Evolutionary conservation across 2,113 vertebrate genomes (phyloP).

Genomic region (Centropristis striata): DNA sequence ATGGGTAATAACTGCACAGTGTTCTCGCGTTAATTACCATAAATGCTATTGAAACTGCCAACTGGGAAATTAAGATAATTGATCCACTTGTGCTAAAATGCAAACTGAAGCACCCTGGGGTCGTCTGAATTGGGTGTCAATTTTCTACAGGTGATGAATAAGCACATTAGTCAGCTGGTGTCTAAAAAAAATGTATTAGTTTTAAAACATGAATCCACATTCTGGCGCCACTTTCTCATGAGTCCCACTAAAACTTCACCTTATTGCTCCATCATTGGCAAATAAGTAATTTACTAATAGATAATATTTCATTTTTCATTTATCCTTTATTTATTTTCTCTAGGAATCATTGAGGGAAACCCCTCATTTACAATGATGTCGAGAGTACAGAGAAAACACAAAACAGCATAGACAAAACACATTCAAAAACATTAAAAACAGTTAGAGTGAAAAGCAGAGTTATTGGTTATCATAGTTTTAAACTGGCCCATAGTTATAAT

Average conservation of each 20-base stretch:
- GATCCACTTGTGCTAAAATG: conserved; percentile 37
- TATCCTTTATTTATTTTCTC: too few relatives aligned
- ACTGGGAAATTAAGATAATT: conserved; percentile 63
- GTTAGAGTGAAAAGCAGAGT: too few relatives aligned
- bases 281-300: background rate
- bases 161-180: background rate
- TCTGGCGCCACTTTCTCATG: background rate
- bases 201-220: background rate
- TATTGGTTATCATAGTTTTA: too few relatives aligned
- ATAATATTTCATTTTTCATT: too few relatives aligned
- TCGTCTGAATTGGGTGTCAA: conserved; percentile 1
- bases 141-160: conserved; percentile 16
- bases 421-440: too few relatives aligned
- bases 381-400: too few relatives aligned
- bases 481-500: too few relatives aligned
- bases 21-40: conserved; percentile 19
- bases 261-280: too few relatives aligned
- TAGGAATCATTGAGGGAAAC: too few relatives aligned
- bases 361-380: too few relatives aligned
- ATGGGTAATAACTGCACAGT: conserved; percentile 9
- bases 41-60: background rate
- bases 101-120: conserved; percentile 20
- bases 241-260: background rate
- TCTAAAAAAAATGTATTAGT: too few relatives aligned
- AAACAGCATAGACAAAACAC: too few relatives aligned